phyloP scores from a whole-genome alignment of 1,140 invertebrate species.

The Lordiphosa mommai region DNA sequence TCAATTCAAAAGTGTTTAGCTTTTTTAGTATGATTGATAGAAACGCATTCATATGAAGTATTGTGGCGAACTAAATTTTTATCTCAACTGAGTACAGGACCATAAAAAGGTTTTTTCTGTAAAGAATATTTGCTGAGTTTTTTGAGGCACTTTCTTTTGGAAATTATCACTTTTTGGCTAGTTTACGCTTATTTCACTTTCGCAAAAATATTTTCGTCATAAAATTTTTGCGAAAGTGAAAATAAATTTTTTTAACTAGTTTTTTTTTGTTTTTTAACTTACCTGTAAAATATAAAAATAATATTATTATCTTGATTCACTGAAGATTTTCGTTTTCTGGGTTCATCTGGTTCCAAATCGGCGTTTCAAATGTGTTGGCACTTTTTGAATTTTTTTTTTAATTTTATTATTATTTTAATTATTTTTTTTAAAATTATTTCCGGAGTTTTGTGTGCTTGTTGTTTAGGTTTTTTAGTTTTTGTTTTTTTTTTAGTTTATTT shows the following conservation, averaged over 20 bases:
- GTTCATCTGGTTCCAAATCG: conserved; percentile 46
- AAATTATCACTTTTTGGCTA: too few relatives aligned
- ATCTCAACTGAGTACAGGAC: too few relatives aligned
- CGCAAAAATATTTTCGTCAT: too few relatives aligned
- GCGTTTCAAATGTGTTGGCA: conserved; percentile 22
- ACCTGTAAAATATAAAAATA: conserved; percentile 74
- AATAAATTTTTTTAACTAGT: background rate
- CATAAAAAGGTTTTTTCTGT: too few relatives aligned
- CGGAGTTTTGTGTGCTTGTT: conserved; percentile 18
- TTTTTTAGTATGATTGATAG: too few relatives aligned
- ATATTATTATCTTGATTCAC: conserved; percentile 65
- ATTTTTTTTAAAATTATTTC: conserved; percentile 15
- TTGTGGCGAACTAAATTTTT: too few relatives aligned
- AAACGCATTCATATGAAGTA: too few relatives aligned
- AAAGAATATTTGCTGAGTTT: too few relatives aligned
- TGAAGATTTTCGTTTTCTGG: conserved; percentile 24
- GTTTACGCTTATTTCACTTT: too few relatives aligned
- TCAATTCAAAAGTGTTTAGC: too few relatives aligned
- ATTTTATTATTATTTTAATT: conserved; percentile 10
- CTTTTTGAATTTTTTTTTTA: conserved; percentile 34
- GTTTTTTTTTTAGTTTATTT: conserved; percentile 13
- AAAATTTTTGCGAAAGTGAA: background rate
- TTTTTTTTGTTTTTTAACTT: conserved; percentile 11
- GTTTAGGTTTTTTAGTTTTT: conserved; percentile 10
- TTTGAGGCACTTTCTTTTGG: too few relatives aligned